phyloP scores from a whole-genome alignment of 2,113 vertebrate species.

The Dicaeum eximium region DNA sequence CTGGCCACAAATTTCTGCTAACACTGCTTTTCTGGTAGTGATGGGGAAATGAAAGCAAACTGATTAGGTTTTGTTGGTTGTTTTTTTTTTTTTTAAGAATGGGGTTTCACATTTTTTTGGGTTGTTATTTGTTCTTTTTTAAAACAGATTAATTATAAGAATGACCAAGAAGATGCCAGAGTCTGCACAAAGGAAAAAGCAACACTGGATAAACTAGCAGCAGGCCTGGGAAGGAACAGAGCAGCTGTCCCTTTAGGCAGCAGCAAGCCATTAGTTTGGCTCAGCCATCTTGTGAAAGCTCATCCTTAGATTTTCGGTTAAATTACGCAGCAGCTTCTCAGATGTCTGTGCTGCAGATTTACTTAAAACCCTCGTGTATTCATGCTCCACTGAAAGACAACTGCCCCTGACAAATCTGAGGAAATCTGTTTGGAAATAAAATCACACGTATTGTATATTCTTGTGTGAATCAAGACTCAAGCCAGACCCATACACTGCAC shows the following conservation, averaged over 20 bases:
- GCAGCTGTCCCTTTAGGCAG: conserved; percentile 44
- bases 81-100: neutral
- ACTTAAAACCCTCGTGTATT: conserved; percentile 32
- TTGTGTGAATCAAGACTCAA: neutral
- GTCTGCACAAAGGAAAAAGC: neutral
- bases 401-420: neutral
- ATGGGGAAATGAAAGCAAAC: neutral
- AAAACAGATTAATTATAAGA: neutral
- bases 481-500: neutral
- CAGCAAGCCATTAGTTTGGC: conserved; percentile 34
- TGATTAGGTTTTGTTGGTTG: neutral
- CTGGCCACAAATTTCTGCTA: neutral
- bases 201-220: neutral
- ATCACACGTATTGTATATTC: neutral
- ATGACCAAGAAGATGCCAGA: neutral
- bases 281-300: conserved; percentile 49
- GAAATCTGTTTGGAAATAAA: conserved; percentile 23
- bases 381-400: conserved; percentile 12
- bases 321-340: conserved; percentile 18
- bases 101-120: neutral
- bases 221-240: neutral
- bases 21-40: neutral
- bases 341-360: conserved; percentile 10
- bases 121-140: neutral
- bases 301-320: conserved; percentile 28